phyloP scores from a whole-genome alignment of 2,113 vertebrate genomes.

The Panurus biarmicus region DNA sequence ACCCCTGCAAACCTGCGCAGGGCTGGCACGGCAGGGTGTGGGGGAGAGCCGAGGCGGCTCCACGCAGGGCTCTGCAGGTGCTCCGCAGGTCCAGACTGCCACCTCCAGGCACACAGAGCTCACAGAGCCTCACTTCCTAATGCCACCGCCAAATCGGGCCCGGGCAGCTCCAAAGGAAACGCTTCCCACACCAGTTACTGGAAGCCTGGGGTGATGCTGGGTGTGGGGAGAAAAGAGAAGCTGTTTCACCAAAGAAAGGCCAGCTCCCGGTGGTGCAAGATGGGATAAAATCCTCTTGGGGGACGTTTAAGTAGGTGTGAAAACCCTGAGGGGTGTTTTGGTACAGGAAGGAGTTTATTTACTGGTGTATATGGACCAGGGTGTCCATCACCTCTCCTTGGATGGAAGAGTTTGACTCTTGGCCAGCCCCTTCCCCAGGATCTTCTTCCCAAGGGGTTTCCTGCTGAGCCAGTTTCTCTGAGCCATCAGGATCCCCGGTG shows the following conservation, averaged over 20 bases:
- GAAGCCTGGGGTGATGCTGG: not conserved
- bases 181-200: not conserved
- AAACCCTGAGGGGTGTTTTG: not conserved
- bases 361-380: not conserved
- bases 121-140: not conserved
- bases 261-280: not conserved
- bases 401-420: not conserved
- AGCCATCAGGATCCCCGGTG: no score
- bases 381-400: not conserved
- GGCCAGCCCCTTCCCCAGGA: not conserved
- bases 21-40: not conserved
- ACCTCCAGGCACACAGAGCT: not conserved
- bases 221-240: not conserved
- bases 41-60: not conserved
- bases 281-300: not conserved
- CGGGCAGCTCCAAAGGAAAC: not conserved
- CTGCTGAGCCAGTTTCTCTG: not conserved
- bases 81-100: conserved; percentile 6
- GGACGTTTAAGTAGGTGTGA: not conserved
- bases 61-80: not conserved
- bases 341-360: not conserved
- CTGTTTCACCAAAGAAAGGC: not conserved
- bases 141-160: not conserved
- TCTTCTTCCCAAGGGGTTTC: not conserved
- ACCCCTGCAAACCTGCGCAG: not conserved